Evolutionary conservation across 2,113 vertebrate genomes (phyloP).

Genomic region (Microtus montanus): DNA sequence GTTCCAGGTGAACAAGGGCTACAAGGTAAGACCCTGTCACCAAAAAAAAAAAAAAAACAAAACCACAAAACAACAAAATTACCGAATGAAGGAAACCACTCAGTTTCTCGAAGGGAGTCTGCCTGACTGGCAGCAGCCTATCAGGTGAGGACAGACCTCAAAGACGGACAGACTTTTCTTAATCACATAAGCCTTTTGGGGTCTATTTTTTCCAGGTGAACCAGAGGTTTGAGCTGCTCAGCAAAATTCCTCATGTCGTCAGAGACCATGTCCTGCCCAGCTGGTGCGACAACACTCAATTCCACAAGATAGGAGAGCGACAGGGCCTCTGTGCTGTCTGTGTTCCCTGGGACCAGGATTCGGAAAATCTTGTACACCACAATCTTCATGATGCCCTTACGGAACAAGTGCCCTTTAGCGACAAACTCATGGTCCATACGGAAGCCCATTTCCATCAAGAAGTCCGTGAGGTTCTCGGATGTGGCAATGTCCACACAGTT

Average conservation of each 20-base stretch:
- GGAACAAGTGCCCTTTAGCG: slow-evolving; percentile 95
- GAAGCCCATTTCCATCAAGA: slow-evolving; percentile 98
- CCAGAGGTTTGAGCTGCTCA: slow-evolving; percentile 96
- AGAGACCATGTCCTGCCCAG: slow-evolving; percentile 87
- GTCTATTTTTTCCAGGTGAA: slow-evolving; percentile 98
- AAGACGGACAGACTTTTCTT: not conserved
- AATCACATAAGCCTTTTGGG: slow-evolving; percentile 92
- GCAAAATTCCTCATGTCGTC: slow-evolving; percentile 98
- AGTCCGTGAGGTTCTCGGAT: slow-evolving; percentile 95
- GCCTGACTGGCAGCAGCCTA: not conserved
- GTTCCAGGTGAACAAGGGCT: not conserved
- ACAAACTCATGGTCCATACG: slow-evolving; percentile 99
- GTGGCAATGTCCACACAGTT: slow-evolving; percentile 97
- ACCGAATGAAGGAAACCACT: not conserved
- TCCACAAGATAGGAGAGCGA: slow-evolving; percentile 94
- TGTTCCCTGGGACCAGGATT: slow-evolving; percentile 94
- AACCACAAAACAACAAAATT: not conserved
- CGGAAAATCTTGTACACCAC: slow-evolving; percentile 97
- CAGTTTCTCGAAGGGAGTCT: not conserved
- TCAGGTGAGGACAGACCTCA: not conserved
- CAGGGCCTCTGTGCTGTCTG: slow-evolving; percentile 94
- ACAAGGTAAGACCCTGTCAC: not conserved
- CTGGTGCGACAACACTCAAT: slow-evolving; percentile 87
- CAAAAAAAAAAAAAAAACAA: not conserved
- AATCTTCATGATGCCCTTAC: slow-evolving; percentile 96